Evolutionary conservation across 2,888 invertebrate genomes (phyloP), one percentile per base, ranked within the genome.

Genomic region (Torymus texanus): DNA sequence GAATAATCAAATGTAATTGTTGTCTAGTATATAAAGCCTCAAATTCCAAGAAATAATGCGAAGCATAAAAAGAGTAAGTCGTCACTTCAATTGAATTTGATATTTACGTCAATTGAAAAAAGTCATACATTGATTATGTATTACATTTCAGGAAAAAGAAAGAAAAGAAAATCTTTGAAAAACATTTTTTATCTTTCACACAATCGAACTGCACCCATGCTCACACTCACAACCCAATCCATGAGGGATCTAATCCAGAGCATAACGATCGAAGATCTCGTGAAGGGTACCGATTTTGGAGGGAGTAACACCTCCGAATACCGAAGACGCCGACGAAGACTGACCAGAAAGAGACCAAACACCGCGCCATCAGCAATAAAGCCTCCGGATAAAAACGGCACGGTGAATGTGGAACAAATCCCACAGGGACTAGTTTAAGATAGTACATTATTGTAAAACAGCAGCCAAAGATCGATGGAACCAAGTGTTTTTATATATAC

Each of bases 201-300:
- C 18, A 82, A 82, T 13, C 67, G 72, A 72, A 82, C 80, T 2
- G 80, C 78, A 1, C 82, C 82, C 21, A 4, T 74, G 50, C 11
- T 21, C 12, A 18, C 53, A 61, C n/a, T n/a, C 10, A 55, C 14
- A 2, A n/a, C 2, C 11, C 24, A 76, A 29, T 63, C 67, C 8
- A 78, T 80, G 78, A 72, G 24, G 11, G 75, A 82, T 51, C 24
- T 82, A 13, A 75, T 82, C 14, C 67, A 24, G 51, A 75, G 63
- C 14, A 82, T 80, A 4, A 78, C 50, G 16, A 75, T 80, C 12
- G 82, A 80, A 59, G 82, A 82, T 65, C 75, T 82, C 10, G 75
- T 80, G 51, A 75, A 1, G 5, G 79, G 14, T 18, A 68, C 66
- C 2, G 70, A 74, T 2, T n/a, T 71, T 5, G 77, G 77, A 8